phyloP scores from a whole-genome alignment of 2,888 invertebrate genomes.

The Gari tellinella region DNA sequence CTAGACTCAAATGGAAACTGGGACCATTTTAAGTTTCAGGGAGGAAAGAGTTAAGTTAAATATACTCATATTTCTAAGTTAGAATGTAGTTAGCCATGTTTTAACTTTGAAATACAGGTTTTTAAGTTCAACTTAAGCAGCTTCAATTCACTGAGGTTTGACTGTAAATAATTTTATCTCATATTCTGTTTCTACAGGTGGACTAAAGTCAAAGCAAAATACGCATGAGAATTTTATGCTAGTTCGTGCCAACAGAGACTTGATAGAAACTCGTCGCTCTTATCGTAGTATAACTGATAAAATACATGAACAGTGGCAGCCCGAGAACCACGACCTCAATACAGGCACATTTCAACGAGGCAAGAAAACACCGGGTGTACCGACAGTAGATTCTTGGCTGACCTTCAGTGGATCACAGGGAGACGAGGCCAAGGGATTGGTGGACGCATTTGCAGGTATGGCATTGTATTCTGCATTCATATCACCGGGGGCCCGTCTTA shows the following conservation, averaged over 20 bases:
- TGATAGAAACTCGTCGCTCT: constrained; percentile 62
- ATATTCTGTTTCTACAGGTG: constrained; percentile 35
- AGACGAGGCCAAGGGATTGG: constrained; percentile 69
- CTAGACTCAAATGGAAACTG: no score
- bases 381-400: constrained; percentile 75
- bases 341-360: constrained; percentile 75
- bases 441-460: constrained; percentile 80
- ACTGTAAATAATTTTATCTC: no score
- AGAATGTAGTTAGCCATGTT: no score
- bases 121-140: no score
- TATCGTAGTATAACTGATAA: constrained; percentile 65
- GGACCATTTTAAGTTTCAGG: no score
- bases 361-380: constrained; percentile 68
- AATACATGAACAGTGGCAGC: constrained; percentile 73
- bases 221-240: constrained; percentile 62
- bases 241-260: constrained; percentile 61
- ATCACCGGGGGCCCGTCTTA: no score
- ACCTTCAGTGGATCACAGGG: constrained; percentile 75
- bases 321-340: constrained; percentile 73
- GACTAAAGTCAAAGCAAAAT: constrained; percentile 37
- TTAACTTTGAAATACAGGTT: no score
- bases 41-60: no score
- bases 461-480: neutral
- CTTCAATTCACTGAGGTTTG: no score
- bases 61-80: no score